phyloP scores from a whole-genome alignment of 2,888 invertebrate species.

The Caenorhabditis sp. region DNA sequence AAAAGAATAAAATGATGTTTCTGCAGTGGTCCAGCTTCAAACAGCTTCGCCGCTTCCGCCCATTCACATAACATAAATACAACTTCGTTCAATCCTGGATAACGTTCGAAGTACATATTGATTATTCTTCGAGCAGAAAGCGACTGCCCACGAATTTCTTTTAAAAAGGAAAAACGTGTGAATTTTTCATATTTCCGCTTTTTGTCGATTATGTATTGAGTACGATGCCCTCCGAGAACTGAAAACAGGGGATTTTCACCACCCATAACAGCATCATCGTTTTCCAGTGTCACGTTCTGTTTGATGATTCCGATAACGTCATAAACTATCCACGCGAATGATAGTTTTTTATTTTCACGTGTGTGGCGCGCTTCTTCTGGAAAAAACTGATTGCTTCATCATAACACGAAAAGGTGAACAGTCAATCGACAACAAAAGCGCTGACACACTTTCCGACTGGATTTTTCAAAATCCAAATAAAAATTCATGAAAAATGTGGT shows the following conservation, averaged over 20 bases:
- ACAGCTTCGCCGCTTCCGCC: conserved; percentile 24
- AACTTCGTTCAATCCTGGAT: conserved; percentile 36
- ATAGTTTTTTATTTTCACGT: conserved; percentile 37
- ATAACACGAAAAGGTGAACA: too few relatives aligned
- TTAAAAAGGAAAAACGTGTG: not conserved
- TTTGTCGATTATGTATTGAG: conserved; percentile 37
- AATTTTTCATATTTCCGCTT: conserved; percentile 10
- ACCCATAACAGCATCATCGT: conserved; percentile 12
- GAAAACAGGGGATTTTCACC: conserved; percentile 28
- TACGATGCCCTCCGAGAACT: conserved; percentile 25
- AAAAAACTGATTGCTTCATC: not conserved
- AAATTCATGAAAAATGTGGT: too few relatives aligned
- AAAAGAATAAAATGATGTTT: conserved; percentile 34
- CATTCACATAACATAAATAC: conserved; percentile 42
- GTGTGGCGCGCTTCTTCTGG: conserved; percentile 26
- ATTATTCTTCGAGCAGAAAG: conserved; percentile 15
- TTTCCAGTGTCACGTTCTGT: conserved; percentile 6
- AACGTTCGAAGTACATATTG: conserved; percentile 11
- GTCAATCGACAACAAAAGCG: too few relatives aligned
- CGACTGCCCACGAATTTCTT: conserved; percentile 6
- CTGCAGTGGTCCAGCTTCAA: conserved; percentile 22
- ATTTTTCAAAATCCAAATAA: too few relatives aligned
- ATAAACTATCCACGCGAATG: conserved; percentile 43
- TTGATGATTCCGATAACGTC: conserved; percentile 40
- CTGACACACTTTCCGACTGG: too few relatives aligned